Percentiles rank a stretch among this genome's conserved stretches.
Conservation (phyloP, 2,888 invertebrate genomes). For the Metallyticus violacea region DNA sequence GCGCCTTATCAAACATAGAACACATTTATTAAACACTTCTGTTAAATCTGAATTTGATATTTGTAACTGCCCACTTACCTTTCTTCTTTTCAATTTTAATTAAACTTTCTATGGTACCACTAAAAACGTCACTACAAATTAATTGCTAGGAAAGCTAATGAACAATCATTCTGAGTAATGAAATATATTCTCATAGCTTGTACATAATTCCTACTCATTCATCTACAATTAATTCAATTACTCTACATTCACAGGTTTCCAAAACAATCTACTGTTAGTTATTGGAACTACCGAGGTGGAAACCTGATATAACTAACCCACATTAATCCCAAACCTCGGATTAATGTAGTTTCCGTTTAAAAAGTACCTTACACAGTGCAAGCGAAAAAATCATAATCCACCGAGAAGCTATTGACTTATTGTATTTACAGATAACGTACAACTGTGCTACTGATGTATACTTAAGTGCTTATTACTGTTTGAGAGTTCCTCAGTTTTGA, state of each 20-base stretch:
- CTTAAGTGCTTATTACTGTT: no score
- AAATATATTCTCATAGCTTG: neutral
- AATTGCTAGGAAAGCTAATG: neutral
- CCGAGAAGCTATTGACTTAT: neutral
- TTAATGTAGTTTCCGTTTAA: neutral
- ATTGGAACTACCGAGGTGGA: neutral
- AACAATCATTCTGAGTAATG: neutral
- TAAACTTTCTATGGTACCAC: neutral
- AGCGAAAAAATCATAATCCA: neutral
- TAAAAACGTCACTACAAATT: neutral
- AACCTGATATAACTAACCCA: neutral
- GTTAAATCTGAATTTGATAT: neutral
- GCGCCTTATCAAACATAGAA: neutral
- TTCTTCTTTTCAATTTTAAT: neutral
- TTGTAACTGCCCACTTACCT: neutral
- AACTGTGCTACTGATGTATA: neutral
- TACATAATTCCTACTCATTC: neutral
- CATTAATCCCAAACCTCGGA: neutral
- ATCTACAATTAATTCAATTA: neutral
- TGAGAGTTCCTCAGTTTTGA: no score
- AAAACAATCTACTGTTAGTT: neutral
- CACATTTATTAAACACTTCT: neutral
- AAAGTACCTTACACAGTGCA: neutral
- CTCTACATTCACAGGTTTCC: neutral
- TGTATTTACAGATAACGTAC: neutral